Conservation (phyloP, 2,113 vertebrate genomes). For the Epinephelus lanceolatus region DNA sequence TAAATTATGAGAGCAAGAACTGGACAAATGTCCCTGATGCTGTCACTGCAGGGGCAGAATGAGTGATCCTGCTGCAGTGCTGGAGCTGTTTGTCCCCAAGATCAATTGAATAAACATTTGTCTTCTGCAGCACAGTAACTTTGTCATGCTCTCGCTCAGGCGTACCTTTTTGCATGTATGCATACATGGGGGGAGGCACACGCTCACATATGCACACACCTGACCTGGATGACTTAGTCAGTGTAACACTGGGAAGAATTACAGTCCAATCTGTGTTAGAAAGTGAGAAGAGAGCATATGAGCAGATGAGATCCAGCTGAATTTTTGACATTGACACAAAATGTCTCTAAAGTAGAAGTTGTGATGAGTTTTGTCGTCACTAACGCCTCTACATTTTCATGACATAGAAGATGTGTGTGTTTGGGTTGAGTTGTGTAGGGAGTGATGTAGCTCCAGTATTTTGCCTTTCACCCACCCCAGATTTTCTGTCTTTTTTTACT, state of each 20-base stretch:
- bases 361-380: background rate
- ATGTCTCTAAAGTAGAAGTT: background rate
- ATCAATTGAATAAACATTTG: slow-evolving; percentile 85
- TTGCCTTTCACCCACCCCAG: background rate
- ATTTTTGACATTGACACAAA: background rate
- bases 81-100: slow-evolving; percentile 73
- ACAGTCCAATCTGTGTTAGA: background rate
- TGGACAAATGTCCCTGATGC: slow-evolving; percentile 19
- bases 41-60: slow-evolving; percentile 18
- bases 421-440: background rate
- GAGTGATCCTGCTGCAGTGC: slow-evolving; percentile 42
- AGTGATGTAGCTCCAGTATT: background rate
- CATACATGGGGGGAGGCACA: slow-evolving; percentile 17
- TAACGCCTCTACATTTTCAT: background rate
- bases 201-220: background rate
- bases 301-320: background rate
- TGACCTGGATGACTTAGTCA: background rate
- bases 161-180: slow-evolving; percentile 65
- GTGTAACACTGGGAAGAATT: background rate
- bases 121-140: slow-evolving; percentile 42
- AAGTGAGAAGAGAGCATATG: background rate
- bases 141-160: slow-evolving; percentile 39
- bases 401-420: background rate
- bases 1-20: slow-evolving; percentile 8
- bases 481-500: background rate